Evolutionary conservation across 2,797 vertebrate genomes (phyloP).

Genomic region (Taenioides sp.): DNA sequence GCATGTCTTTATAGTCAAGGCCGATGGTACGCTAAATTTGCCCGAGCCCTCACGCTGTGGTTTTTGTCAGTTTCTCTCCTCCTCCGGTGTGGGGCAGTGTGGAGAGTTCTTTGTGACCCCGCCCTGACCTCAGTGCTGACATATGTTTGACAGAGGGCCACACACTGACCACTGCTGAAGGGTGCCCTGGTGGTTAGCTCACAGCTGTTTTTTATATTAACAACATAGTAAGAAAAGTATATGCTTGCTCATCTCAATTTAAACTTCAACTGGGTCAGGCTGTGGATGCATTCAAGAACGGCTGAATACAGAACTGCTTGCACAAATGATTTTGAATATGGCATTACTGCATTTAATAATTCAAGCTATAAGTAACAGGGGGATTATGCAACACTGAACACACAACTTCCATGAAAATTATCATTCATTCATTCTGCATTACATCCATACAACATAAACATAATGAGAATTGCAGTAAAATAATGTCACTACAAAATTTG

Average conservation of each 20-base stretch:
- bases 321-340: not conserved
- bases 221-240: slow-evolving; percentile 17
- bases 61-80: slow-evolving; percentile 55
- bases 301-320: not conserved
- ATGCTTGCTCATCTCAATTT: slow-evolving; percentile 8
- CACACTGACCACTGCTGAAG: slow-evolving; percentile 45
- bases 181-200: slow-evolving; percentile 41
- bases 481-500: not conserved
- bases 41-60: slow-evolving; percentile 41
- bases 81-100: slow-evolving; percentile 35
- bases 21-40: slow-evolving; percentile 23
- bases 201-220: slow-evolving; percentile 21
- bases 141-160: slow-evolving; percentile 62
- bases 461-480: not conserved
- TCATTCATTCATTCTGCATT: no score
- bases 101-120: slow-evolving; percentile 62
- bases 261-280: not conserved
- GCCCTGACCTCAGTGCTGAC: slow-evolving; percentile 62
- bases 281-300: not conserved
- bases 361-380: not conserved
- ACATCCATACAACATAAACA: not conserved
- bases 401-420: no score
- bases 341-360: not conserved
- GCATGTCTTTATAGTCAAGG: slow-evolving; percentile 3
- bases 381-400: no score